Percentiles rank a stretch among this genome's conserved stretches.
phyloP scores from a whole-genome alignment of 1,140 invertebrate species.

The Lamellibrachia luymesi region DNA sequence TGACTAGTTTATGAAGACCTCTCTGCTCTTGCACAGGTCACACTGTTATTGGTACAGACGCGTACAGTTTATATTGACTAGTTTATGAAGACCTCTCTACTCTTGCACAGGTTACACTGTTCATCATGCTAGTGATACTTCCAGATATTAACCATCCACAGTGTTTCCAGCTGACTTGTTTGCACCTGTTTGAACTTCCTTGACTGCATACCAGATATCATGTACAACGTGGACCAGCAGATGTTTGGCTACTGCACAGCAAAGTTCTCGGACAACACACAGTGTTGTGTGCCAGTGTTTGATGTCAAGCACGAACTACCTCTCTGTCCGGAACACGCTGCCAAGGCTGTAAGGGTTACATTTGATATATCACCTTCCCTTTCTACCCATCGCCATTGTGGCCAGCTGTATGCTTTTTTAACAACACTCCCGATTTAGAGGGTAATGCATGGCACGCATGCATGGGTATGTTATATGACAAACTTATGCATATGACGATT shows the following conservation, averaged over 20 bases:
- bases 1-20: not conserved
- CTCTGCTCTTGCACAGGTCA: not conserved
- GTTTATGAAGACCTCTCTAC: not conserved
- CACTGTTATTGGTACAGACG: no score
- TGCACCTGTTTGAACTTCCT: not conserved
- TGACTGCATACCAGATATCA: constrained; percentile 65
- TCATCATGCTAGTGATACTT: not conserved
- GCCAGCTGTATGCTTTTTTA: no score
- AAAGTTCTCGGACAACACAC: constrained; percentile 81
- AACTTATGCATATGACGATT: no score
- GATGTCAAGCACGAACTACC: constrained; percentile 81
- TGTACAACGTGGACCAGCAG: constrained; percentile 81
- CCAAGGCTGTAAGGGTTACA: constrained; percentile 47
- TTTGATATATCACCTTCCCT: not conserved
- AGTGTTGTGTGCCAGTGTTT: constrained; percentile 83
- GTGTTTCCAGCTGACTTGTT: no score
- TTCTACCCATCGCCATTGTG: no score
- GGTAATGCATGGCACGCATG: no score
- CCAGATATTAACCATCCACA: not conserved
- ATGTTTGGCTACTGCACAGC: constrained; percentile 87
- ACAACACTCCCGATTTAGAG: no score
- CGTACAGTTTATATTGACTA: not conserved
- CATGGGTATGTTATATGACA: no score
- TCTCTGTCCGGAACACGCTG: constrained; percentile 76
- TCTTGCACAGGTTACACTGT: not conserved